phyloP scores from a whole-genome alignment of 1,140 invertebrate species.

The Contarinia nasturtii region DNA sequence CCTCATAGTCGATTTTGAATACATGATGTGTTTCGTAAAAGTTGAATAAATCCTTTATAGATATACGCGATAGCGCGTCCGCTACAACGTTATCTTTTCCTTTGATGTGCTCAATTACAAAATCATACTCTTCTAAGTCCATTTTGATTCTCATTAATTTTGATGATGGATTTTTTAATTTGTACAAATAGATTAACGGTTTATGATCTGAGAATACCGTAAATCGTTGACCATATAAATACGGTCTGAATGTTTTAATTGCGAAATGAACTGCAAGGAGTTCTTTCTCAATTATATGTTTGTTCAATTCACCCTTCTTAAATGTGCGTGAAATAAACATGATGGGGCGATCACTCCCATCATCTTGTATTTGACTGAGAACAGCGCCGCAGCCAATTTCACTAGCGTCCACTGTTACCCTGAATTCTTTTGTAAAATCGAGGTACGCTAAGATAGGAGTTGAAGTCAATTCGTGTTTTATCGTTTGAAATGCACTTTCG shows the following conservation, averaged over 20 bases:
- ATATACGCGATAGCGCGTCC: too few species aligned
- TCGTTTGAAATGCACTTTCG: slow-evolving; percentile 9
- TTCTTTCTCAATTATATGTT: slow-evolving; percentile 14
- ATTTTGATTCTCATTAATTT: too few species aligned
- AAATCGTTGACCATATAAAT: slow-evolving; percentile 25
- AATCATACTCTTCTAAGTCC: too few species aligned
- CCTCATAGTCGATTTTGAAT: too few species aligned
- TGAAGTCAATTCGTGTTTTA: slow-evolving; percentile 14
- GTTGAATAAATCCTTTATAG: too few species aligned
- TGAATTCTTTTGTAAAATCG: slow-evolving; percentile 9
- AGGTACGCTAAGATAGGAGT: slow-evolving; percentile 16
- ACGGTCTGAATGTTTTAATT: slow-evolving; percentile 25
- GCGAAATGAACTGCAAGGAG: slow-evolving; percentile 19
- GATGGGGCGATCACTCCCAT: slow-evolving; percentile 7
- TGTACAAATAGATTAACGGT: too few species aligned
- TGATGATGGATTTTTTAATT: too few species aligned
- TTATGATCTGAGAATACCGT: too few species aligned
- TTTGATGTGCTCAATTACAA: too few species aligned
- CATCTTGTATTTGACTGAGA: slow-evolving; percentile 7
- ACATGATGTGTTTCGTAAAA: too few species aligned
- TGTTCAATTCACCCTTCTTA: slow-evolving; percentile 13
- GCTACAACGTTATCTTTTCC: slow-evolving; percentile 28
- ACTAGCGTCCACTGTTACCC: slow-evolving; percentile 7
- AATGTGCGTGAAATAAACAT: slow-evolving; percentile 9
- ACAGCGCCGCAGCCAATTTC: slow-evolving; percentile 8